Conservation (phyloP, 2,888 invertebrate genomes). For the Gandaritis pyraliata region DNA sequence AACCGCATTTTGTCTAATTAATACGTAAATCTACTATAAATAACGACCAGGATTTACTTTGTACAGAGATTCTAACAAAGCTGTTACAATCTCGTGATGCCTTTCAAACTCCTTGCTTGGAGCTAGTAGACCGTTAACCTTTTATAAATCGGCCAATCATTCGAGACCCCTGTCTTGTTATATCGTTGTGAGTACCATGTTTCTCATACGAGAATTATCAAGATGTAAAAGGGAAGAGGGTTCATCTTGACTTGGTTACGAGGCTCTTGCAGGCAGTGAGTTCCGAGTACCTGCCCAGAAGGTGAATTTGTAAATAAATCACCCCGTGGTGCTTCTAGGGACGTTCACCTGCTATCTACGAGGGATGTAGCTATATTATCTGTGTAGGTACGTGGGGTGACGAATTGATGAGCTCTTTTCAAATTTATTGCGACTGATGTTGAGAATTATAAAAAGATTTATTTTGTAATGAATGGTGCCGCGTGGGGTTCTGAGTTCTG, state of each 20-base stretch:
- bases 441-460: slow-evolving; percentile 5
- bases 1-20: slow-evolving; percentile 7
- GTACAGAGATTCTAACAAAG: slow-evolving; percentile 42
- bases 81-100: slow-evolving; percentile 41
- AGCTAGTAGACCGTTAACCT: slow-evolving; percentile 57
- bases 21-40: slow-evolving; percentile 3
- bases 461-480: slow-evolving; percentile 1
- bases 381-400: slow-evolving; percentile 36
- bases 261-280: slow-evolving; percentile 49
- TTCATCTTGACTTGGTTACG: slow-evolving; percentile 54
- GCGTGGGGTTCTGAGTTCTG: neutral
- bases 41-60: slow-evolving; percentile 24
- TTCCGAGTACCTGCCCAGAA: slow-evolving; percentile 49
- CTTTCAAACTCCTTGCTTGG: slow-evolving; percentile 44
- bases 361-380: slow-evolving; percentile 24
- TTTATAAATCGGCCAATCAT: slow-evolving; percentile 57
- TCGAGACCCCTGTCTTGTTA: slow-evolving; percentile 44
- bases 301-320: slow-evolving; percentile 70
- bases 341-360: slow-evolving; percentile 65
- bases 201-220: slow-evolving; percentile 44
- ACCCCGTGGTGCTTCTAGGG: slow-evolving; percentile 59
- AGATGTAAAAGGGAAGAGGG: slow-evolving; percentile 46
- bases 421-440: slow-evolving; percentile 40
- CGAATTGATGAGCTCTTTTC: slow-evolving; percentile 47
- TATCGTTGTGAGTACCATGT: slow-evolving; percentile 38